Percentiles rank a stretch among this genome's conserved stretches.
These are phyloP conservation scores for Dusona sp. DNA, from an alignment of 2,888 invertebrate species.

Conservation along the genomic window DNA sequence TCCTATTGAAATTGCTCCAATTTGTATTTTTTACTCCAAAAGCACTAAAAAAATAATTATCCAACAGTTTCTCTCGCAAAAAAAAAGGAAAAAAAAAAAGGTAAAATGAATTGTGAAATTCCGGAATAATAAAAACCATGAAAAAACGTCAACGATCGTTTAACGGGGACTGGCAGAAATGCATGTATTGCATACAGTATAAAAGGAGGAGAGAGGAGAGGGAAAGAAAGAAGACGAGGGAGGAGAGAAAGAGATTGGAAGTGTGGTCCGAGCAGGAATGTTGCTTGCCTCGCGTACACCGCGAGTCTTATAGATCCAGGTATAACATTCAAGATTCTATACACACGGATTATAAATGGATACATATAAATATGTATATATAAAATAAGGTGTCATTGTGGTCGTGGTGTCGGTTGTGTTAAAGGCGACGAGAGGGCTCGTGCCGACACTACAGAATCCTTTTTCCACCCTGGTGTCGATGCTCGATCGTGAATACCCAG, in stretches of 20 bases:
- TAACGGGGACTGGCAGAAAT: not conserved
- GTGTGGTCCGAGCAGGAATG: conserved; percentile 81
- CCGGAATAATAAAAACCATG: not conserved
- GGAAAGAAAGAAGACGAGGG: conserved; percentile 21
- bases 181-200: not conserved
- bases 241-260: conserved; percentile 72
- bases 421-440: conserved; percentile 68
- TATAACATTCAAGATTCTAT: conserved; percentile 33
- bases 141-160: not conserved
- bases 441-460: conserved; percentile 62
- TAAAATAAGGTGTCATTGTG: conserved; percentile 42
- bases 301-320: conserved; percentile 63
- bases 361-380: conserved; percentile 31
- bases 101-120: not conserved
- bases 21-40: no score
- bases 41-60: not conserved
- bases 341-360: conserved; percentile 6
- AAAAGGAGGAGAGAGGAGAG: not conserved
- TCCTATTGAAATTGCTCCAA: no score
- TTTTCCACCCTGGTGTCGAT: conserved; percentile 58
- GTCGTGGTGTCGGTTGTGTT: conserved; percentile 61
- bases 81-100: not conserved
- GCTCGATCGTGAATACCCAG: conserved; percentile 74
- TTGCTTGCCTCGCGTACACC: conserved; percentile 81
- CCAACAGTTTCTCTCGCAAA: not conserved